Conservation (phyloP, 2,888 invertebrate species). For the Thecophora atra region DNA sequence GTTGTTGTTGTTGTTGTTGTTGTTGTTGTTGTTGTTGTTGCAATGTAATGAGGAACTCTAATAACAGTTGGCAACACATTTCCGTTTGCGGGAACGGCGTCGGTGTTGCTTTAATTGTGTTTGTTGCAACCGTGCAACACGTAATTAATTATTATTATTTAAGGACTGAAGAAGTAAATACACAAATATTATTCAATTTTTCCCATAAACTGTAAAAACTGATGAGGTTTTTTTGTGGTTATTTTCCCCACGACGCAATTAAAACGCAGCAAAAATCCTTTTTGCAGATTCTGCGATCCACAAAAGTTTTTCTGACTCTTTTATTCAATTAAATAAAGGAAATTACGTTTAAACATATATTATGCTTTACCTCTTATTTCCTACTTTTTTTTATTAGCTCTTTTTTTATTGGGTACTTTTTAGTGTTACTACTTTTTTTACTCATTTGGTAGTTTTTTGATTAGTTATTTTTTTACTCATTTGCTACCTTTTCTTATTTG, state of each 20-base stretch:
- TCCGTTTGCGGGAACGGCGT: not conserved
- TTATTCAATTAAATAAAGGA: no score
- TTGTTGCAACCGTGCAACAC: slow-evolving; percentile 7
- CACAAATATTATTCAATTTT: no score
- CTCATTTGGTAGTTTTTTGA: not conserved
- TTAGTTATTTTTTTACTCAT: not conserved
- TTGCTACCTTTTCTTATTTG: no score
- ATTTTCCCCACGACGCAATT: no score
- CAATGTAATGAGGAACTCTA: slow-evolving; percentile 1
- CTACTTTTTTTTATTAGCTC: slow-evolving; percentile 13
- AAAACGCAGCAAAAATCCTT: no score
- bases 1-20: not conserved
- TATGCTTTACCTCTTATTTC: no score
- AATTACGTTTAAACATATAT: no score
- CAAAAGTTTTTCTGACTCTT: no score
- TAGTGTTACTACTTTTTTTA: not conserved
- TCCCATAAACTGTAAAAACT: no score
- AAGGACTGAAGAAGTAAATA: not conserved
- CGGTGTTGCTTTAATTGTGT: not conserved
- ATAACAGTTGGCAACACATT: slow-evolving; percentile 17
- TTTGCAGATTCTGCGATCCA: no score
- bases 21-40: not conserved
- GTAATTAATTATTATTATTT: slow-evolving; percentile 13
- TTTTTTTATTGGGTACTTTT: slow-evolving; percentile 19
- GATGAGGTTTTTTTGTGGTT: not conserved